phyloP scores from a whole-genome alignment of 2,888 invertebrate genomes.

The Lobophora halterata region DNA sequence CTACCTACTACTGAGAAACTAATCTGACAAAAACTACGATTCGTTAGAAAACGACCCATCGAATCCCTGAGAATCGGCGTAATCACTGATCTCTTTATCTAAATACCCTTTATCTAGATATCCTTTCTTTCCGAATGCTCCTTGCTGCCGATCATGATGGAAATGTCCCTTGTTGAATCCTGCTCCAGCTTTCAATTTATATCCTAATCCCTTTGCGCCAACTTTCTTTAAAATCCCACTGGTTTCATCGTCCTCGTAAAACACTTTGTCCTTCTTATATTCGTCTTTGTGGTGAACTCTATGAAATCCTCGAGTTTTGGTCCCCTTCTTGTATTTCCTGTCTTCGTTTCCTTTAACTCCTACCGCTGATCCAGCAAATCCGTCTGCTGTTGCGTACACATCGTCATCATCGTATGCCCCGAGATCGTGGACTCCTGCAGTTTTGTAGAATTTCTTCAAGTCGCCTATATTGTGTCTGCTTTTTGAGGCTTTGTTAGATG shows the following conservation, averaged over 20 bases:
- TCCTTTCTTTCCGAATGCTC: constrained; percentile 69
- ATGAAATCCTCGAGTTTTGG: constrained; percentile 80
- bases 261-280: constrained; percentile 80
- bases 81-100: constrained; percentile 71
- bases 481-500: constrained; percentile 48
- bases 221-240: constrained; percentile 73
- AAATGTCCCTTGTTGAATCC: constrained; percentile 59
- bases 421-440: constrained; percentile 48
- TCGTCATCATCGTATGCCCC: constrained; percentile 61
- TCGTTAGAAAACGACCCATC: constrained; percentile 53
- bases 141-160: constrained; percentile 66
- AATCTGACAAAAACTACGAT: constrained; percentile 19
- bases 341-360: constrained; percentile 66
- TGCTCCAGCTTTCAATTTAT: constrained; percentile 65
- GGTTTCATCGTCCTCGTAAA: constrained; percentile 79
- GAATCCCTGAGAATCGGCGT: constrained; percentile 67
- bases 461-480: constrained; percentile 53
- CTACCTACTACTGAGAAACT: background rate
- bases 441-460: constrained; percentile 56
- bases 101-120: constrained; percentile 74
- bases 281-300: constrained; percentile 82
- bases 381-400: constrained; percentile 61
- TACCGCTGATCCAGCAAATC: constrained; percentile 56
- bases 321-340: constrained; percentile 76
- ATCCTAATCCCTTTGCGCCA: constrained; percentile 71